phyloP scores from a whole-genome alignment of 2,113 vertebrate species.

The Condylura cristata region DNA sequence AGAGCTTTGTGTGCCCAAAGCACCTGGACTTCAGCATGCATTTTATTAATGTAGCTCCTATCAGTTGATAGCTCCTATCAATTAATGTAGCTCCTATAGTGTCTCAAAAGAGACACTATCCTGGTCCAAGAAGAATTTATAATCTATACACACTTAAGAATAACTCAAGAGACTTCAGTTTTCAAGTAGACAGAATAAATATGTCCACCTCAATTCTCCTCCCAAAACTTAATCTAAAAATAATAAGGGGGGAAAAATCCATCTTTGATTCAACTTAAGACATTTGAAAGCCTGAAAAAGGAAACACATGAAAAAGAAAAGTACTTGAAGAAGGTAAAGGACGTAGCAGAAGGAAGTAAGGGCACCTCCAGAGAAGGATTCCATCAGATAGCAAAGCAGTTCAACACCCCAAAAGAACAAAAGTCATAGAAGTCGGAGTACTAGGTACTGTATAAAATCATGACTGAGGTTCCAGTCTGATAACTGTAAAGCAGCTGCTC shows the following conservation, averaged over 20 bases:
- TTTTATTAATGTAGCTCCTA: background rate
- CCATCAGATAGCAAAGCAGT: background rate
- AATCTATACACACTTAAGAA: background rate
- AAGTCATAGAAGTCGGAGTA: background rate
- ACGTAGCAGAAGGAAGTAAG: background rate
- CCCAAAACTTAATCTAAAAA: background rate
- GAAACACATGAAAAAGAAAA: background rate
- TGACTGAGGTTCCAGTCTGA: background rate
- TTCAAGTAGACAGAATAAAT: slow-evolving; percentile 21
- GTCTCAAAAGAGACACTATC: background rate
- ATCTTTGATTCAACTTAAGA: background rate
- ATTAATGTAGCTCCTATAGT: background rate
- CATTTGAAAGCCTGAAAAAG: background rate
- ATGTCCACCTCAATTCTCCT: background rate
- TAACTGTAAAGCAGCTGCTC: background rate
- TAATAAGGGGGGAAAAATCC: background rate
- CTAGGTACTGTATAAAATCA: background rate
- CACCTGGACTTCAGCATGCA: background rate
- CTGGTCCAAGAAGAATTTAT: background rate
- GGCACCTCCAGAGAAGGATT: background rate
- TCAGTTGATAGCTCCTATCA: background rate
- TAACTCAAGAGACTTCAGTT: slow-evolving; percentile 29
- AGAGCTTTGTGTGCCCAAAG: background rate
- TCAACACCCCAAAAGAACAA: background rate
- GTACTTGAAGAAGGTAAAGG: background rate